These are phyloP conservation scores for Actias luna DNA, from an alignment of 2,888 invertebrate species.

Conservation along the genomic window DNA sequence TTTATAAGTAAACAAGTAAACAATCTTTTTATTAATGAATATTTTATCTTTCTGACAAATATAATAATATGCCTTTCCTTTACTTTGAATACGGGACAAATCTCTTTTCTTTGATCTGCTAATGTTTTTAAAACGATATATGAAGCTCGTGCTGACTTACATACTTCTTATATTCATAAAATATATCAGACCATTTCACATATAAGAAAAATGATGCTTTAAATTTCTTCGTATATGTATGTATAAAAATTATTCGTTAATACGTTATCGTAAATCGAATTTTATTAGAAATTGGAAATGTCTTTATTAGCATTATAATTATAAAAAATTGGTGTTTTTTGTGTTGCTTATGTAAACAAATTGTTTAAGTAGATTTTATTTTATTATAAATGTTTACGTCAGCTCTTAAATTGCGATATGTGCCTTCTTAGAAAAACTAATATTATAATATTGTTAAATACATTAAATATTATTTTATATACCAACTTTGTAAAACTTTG, in stretches of 20 bases:
- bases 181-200: background rate
- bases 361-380: too few species aligned
- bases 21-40: background rate
- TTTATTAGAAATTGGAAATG: background rate
- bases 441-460: too few species aligned
- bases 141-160: background rate
- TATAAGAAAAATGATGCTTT: background rate
- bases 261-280: background rate
- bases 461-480: too few species aligned
- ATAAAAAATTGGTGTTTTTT: too few species aligned
- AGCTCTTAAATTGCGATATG: too few species aligned
- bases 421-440: too few species aligned
- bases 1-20: background rate
- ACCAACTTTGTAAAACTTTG: too few species aligned
- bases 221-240: background rate
- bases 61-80: background rate
- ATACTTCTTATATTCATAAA: background rate
- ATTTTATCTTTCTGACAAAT: background rate
- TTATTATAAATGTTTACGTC: too few species aligned
- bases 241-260: background rate
- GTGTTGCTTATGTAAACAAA: too few species aligned
- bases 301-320: too few species aligned
- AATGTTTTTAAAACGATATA: background rate
- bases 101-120: background rate
- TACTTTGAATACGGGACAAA: background rate